Base-by-base conservation (phyloP, 2,113 vertebrate species). In the Epinephelus moara region DNA sequence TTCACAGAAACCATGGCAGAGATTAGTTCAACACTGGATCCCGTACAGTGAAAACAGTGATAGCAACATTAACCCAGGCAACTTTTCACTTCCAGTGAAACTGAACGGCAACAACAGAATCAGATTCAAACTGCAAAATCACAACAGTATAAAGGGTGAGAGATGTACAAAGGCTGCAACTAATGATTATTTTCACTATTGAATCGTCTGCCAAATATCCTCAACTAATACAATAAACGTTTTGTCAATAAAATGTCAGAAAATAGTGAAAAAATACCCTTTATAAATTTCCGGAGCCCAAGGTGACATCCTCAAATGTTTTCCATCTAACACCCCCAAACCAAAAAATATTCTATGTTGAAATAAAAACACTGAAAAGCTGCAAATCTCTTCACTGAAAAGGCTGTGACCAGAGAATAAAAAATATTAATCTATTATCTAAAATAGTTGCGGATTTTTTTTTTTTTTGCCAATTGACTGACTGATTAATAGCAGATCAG, bases 1-100 rank as follows among this genome's bases (percentile, higher is more conserved):
- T 75, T 88, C 75, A 73, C 40, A 73, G 62, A 74, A 49, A 68
- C 70, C 45, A 69, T 52, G 84, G 70, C 78, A 3, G 52, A 75
- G 79, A 88, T 80, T 69, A 87, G 47, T 69, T 75, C 87, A 37
- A 75, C 55, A 70, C 12, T 21, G 45, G 47, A 86, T 63, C 25
- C 23, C 2, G 0, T 14, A 21, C 63, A 53, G 52, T 47, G 69
- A 81, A 88, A 89, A 67, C 30, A 79, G 23, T 19, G 21, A 66
- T n/a, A 61, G 47, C 67, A 60, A 56, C 59, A 78, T 40, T 63
- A 33, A 83, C n/a, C 76, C 21, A 52, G 63, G 33, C 37, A n/a
- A 56, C 59, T 30, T 45, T 12, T 45, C 42, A 68, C 53, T 6
- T 57, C 42, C 52, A 70, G 42, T 40, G 13, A 81, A 85, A 56